Base-by-base conservation (phyloP, 2,888 invertebrate genomes). In the Oscheius onirici region DNA sequence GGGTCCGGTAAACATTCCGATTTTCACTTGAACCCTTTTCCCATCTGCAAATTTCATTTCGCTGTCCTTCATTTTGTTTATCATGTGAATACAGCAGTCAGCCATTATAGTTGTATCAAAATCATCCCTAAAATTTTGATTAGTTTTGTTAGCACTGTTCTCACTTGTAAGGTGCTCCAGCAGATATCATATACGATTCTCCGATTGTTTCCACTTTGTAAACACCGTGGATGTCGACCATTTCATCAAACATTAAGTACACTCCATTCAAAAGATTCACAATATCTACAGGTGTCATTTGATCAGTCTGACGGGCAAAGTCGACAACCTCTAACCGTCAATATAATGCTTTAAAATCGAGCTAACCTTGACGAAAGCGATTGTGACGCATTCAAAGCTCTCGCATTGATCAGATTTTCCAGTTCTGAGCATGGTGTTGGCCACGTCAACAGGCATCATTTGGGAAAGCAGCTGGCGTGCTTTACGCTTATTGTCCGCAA, bases 281-380 rank as follows among this genome's bases (percentile, higher is more conserved):
- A 10, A 97, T 97, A 88, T 96, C 94, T 94, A 97, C 95, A 0
- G 97, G 96, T 0, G 94, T 93, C 84, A 97, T 94, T 76, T 94
- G 91, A 83, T 94, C 94, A 88, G 96, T 97, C 87, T 97, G 97
- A 89, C 94, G 94, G 0, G 96, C 95, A 89, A 97, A 97, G 15
- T 83, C 79, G 22, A 73, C 72, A 26, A 78, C 61, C 76, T 78
- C n/a, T n/a, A n/a, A n/a, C n/a, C n/a, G n/a, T n/a, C n/a, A n/a
- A n/a, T n/a, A n/a, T n/a, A 63, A 34, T 65, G 10, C 11, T 68
- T 49, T n/a, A n/a, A n/a, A n/a, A n/a, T n/a, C n/a, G n/a, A n/a
- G 17, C 11, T 96, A 96, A 97, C 95, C 88, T 97, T 97, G 40
- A 95, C 95, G 90, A 97, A 97, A 71, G 97, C 90, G 77, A 97